Conservation (phyloP, 2,888 invertebrate species). For the Mythimna pallens region DNA sequence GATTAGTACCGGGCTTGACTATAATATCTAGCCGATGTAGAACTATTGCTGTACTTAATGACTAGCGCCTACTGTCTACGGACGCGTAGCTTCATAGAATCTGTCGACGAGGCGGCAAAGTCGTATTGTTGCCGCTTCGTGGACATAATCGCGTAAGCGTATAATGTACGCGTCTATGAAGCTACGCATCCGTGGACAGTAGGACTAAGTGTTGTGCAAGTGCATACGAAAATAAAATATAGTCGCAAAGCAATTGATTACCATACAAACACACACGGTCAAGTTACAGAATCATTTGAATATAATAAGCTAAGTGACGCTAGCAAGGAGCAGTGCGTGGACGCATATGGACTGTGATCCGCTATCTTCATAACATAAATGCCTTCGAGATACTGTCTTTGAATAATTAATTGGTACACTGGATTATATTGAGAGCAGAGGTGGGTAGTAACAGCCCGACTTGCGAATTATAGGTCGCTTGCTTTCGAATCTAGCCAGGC, state of each 20-base stretch:
- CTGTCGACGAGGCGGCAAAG: no score
- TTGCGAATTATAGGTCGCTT: no score
- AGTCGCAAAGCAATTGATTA: constrained; percentile 48
- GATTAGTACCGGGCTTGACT: constrained; percentile 4
- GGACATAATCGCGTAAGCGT: no score
- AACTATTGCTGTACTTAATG: not conserved
- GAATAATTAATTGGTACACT: not conserved
- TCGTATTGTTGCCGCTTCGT: no score
- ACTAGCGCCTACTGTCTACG: no score
- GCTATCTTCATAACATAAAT: constrained; percentile 12
- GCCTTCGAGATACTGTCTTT: not conserved
- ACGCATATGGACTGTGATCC: constrained; percentile 30
- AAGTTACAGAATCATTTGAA: constrained; percentile 51
- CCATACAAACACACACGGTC: constrained; percentile 39
- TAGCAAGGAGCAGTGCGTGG: constrained; percentile 24
- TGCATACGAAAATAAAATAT: constrained; percentile 6
- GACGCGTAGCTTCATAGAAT: no score
- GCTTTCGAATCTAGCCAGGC: no score
- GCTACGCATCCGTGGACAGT: no score
- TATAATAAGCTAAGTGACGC: constrained; percentile 53
- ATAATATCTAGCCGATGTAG: constrained; percentile 11
- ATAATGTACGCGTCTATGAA: no score
- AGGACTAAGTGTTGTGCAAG: not conserved
- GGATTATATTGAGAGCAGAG: not conserved
- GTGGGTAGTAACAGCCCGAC: no score